Base-by-base conservation (phyloP, 2,888 invertebrate genomes). In the Drosophila falleni region DNA sequence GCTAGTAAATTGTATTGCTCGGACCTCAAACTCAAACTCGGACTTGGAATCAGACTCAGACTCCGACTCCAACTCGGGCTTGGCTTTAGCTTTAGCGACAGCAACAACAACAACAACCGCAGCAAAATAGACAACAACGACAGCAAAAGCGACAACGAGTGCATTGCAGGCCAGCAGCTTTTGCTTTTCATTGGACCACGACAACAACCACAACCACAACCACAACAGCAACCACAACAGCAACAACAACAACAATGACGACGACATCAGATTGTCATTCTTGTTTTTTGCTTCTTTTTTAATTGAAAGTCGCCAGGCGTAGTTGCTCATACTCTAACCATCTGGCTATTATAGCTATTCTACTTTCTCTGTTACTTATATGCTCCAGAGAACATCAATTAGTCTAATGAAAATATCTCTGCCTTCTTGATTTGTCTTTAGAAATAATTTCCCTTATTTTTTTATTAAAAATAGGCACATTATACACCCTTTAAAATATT, bases 241-340 rank as follows among this genome's bases (percentile, higher is more conserved):
- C 56, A 11, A 51, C 72, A 39, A 44, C 61, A 6, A 71, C 74
- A 15, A 53, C 77, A 16, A 76, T 74, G 54, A 67, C 81, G 76
- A 81, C 84, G 87, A 85, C 85, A 88, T 87, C 86, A 87, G 86
- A 87, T 87, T 87, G 86, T 87, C 86, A 87, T 87, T 87, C 86
- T 88, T 87, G 84, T 88, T 87, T 86, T 81, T 80, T 84, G 83
- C 84, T 84, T 87, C 84, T 87, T 87, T 87, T 87, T 87, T 88
- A 87, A 87, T 87, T 87, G 86, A 87, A 87, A 87, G 86, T 87
- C 87, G 87, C 80, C 85, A 79, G 78, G 83, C 87, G 78, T 80
- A 84, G 87, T 81, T 87, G 81, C 74, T 63, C 64, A 53, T 84
- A 81, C 87, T 19, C 87, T 77, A 13, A n/a, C 39, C 26, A 39